Conservation (phyloP, 2,113 vertebrate genomes). For the Phoxinus phoxinus region DNA sequence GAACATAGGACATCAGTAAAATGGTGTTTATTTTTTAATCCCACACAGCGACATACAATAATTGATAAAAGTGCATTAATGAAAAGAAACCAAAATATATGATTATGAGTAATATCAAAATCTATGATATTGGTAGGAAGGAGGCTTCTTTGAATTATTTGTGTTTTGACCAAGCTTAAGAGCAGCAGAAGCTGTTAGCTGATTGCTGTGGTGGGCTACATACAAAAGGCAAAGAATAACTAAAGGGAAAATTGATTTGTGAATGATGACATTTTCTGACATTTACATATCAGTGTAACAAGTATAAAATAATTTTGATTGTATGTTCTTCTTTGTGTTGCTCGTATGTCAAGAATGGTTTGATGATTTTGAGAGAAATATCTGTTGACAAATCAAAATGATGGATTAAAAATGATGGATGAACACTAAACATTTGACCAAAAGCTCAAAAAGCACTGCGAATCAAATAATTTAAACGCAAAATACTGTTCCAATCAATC, state of each 20-base stretch:
- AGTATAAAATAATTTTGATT: neutral
- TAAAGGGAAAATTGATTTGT: slow-evolving; percentile 48
- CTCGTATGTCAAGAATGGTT: neutral
- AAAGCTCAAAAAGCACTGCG: neutral
- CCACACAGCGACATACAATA: neutral
- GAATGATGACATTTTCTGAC: slow-evolving; percentile 67
- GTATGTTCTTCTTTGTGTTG: slow-evolving; percentile 5
- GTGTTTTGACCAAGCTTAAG: no score
- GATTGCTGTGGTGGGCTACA: slow-evolving; percentile 62
- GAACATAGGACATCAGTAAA: neutral
- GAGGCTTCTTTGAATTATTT: no score
- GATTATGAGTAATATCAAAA: neutral
- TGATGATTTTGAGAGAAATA: neutral
- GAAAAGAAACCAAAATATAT: neutral
- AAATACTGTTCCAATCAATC: no score
- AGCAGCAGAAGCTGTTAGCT: slow-evolving; percentile 51
- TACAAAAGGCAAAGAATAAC: slow-evolving; percentile 21
- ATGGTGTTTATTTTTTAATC: neutral
- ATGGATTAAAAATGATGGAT: neutral
- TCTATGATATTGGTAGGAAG: neutral
- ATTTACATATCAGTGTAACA: slow-evolving; percentile 48
- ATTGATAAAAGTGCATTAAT: no score
- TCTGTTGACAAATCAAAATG: neutral
- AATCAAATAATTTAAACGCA: neutral
- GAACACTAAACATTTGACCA: neutral